Percentiles rank a stretch among this genome's conserved stretches.
Evolutionary conservation across 2,797 vertebrate genomes (phyloP).

Genomic region (Spondyliosoma cantharus): DNA sequence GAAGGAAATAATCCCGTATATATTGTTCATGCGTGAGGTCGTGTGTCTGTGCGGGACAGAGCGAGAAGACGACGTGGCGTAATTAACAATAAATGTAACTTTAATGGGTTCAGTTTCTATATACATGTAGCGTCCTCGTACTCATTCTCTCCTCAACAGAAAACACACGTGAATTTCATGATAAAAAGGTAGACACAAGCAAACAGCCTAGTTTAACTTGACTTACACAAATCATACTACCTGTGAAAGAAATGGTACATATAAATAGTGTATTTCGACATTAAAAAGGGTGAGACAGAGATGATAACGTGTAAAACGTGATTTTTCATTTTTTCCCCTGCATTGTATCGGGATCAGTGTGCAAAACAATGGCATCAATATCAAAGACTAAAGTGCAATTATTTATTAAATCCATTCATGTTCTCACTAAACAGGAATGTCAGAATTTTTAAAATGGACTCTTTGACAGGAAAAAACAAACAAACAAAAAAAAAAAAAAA

Average conservation of each 20-base stretch:
- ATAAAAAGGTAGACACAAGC: constrained; percentile 40
- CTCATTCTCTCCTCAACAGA: constrained; percentile 52
- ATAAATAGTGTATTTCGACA: constrained; percentile 45
- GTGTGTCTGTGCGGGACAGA: not conserved
- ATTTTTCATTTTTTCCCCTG: not conserved
- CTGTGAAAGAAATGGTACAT: constrained; percentile 37
- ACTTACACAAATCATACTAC: constrained; percentile 34
- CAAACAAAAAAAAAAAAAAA: constrained; percentile 30
- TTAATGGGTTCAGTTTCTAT: constrained; percentile 69
- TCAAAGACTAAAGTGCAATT: constrained; percentile 79
- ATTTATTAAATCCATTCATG: constrained; percentile 56
- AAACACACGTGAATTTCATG: constrained; percentile 41
- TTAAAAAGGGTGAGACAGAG: constrained; percentile 40
- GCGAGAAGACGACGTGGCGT: constrained; percentile 9
- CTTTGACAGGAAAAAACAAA: constrained; percentile 20
- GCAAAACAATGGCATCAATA: constrained; percentile 74
- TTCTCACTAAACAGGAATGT: constrained; percentile 69
- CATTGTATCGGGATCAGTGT: constrained; percentile 58
- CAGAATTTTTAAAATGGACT: constrained; percentile 22
- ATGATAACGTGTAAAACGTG: constrained; percentile 31
- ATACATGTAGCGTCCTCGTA: constrained; percentile 60
- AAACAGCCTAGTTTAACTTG: constrained; percentile 37
- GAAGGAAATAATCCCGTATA: not conserved
- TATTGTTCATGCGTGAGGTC: not conserved
- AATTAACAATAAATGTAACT: constrained; percentile 65